These are phyloP conservation scores for Gastrophryne carolinensis DNA, from an alignment of 2,797 vertebrate species.

Conservation along the genomic window DNA sequence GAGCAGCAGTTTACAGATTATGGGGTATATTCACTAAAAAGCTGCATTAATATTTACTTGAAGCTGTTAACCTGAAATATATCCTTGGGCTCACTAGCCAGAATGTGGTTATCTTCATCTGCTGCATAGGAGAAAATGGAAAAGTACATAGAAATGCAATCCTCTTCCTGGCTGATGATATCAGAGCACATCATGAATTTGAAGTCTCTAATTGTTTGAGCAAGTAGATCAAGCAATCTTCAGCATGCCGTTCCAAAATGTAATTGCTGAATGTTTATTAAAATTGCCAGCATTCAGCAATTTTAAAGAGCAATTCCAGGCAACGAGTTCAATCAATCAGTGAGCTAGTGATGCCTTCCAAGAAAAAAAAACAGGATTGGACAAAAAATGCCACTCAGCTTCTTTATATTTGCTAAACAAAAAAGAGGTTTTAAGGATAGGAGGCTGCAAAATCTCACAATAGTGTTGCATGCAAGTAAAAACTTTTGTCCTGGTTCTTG, in stretches of 20 bases:
- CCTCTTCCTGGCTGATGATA: background rate
- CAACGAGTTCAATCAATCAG: no score
- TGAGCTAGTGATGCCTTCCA: no score
- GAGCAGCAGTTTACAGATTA: background rate
- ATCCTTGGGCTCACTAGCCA: background rate
- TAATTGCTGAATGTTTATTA: background rate
- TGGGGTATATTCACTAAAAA: background rate
- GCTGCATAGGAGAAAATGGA: background rate
- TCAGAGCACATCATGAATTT: background rate
- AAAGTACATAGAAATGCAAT: background rate
- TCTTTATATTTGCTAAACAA: no score
- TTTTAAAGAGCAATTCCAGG: no score
- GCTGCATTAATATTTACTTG: background rate
- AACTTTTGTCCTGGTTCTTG: no score
- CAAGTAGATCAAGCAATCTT: background rate
- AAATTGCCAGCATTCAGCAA: background rate
- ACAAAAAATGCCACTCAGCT: no score
- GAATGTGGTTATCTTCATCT: background rate
- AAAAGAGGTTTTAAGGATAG: no score
- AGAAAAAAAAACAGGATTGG: no score
- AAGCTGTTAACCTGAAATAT: background rate
- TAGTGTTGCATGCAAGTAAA: no score
- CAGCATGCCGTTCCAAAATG: background rate
- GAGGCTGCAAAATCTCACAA: no score
- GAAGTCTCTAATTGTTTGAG: constrained; percentile 3